Evolutionary conservation across 1,140 invertebrate species (phyloP).

Genomic region (Papilio polytes): DNA sequence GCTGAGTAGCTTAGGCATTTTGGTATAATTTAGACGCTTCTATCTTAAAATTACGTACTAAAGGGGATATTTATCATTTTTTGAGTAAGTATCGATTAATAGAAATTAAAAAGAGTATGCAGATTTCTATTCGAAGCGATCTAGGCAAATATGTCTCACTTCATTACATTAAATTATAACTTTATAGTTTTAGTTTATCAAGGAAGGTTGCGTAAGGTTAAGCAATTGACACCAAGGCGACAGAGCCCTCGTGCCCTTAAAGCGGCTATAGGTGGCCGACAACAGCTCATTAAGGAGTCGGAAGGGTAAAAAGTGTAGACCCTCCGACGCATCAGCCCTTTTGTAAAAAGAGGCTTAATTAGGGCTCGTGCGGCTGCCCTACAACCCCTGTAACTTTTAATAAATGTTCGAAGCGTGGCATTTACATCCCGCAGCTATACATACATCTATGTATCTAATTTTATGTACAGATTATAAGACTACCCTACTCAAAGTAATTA

Average conservation of each 20-base stretch:
- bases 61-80: no score
- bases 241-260: slow-evolving; percentile 41
- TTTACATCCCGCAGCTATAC: slow-evolving; percentile 59
- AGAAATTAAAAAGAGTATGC: no score
- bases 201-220: neutral
- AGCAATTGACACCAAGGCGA: slow-evolving; percentile 36
- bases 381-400: slow-evolving; percentile 82
- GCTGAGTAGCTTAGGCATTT: no score
- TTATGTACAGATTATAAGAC: slow-evolving; percentile 43
- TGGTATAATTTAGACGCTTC: no score
- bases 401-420: slow-evolving; percentile 76
- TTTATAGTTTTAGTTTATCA: neutral
- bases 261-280: slow-evolving; percentile 65
- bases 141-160: neutral
- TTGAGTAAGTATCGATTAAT: no score
- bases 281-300: slow-evolving; percentile 79
- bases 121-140: neutral
- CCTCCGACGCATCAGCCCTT: slow-evolving; percentile 70
- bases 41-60: no score
- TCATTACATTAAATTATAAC: neutral
- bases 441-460: slow-evolving; percentile 45
- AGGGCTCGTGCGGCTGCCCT: slow-evolving; percentile 81
- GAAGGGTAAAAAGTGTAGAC: slow-evolving; percentile 72
- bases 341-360: slow-evolving; percentile 82
- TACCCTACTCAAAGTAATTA: neutral